Conservation (phyloP, 2,797 vertebrate species). For the Xenopus petersii region DNA sequence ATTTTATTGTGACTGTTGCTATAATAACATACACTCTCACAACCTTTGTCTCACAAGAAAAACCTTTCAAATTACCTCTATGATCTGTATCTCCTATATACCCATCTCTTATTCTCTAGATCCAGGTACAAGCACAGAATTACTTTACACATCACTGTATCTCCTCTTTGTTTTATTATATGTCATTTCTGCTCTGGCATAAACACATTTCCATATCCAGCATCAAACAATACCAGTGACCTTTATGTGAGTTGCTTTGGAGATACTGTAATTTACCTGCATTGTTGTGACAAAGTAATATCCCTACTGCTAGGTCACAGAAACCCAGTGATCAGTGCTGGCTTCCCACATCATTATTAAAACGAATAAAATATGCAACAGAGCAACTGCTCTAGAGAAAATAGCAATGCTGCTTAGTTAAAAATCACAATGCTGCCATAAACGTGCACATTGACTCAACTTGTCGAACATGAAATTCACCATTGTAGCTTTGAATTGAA, state of each 20-base stretch:
- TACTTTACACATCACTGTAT: constrained; percentile 35
- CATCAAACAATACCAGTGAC: constrained; percentile 67
- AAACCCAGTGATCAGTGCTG: constrained; percentile 26
- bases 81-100: background rate
- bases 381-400: constrained; percentile 31
- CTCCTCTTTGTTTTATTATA: constrained; percentile 59
- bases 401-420: constrained; percentile 2
- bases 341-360: constrained; percentile 43
- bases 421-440: background rate
- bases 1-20: background rate
- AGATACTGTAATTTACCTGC: constrained; percentile 64
- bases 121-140: constrained; percentile 46
- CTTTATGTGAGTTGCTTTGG: constrained; percentile 65
- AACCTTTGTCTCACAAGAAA: background rate
- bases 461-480: background rate
- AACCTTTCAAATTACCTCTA: background rate
- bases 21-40: background rate
- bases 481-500: background rate
- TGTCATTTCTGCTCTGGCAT: constrained; percentile 62
- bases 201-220: constrained; percentile 64
- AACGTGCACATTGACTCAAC: background rate
- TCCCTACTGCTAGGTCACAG: constrained; percentile 53
- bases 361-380: constrained; percentile 24
- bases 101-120: constrained; percentile 51
- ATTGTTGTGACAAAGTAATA: constrained; percentile 68